Evolutionary conservation across 2,797 vertebrate genomes (phyloP), one percentile per base, ranked within the genome.

Genomic region (Pangasius larnaudii): DNA sequence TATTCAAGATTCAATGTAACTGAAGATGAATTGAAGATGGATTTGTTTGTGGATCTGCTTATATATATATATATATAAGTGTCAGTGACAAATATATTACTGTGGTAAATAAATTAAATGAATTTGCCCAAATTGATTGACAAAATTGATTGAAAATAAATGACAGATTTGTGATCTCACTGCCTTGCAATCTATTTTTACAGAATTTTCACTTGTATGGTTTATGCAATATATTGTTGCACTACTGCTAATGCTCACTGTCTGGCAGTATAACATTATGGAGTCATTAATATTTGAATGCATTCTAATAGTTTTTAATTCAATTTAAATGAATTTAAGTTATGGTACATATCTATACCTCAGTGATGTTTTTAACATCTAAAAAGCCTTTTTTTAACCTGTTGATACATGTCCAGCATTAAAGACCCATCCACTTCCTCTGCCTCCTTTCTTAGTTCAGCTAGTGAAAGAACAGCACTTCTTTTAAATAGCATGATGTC

Each of bases 401-500:
- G 56, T 56, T 30, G 8, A 30, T 5, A 59, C 81, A 71, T 75
- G 74, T 82, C 81, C 14, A 39, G 42, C 65, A 30, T 88, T 39
- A 58, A 72, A 88, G 27, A 42, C 46, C 88, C 36, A 85, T 89
- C 87, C 87, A 90, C 89, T 86, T 88, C 85, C 86, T 86, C n/a
- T 67, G 69, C 42, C 61, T 65, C 51, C 42, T 86, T 86, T 75
- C 71, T 86, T 42, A 59, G 71, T 84, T 86, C 67, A 86, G 71
- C 51, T 11, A 42, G 42, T 82, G 90, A 90, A 88, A 88, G 87
- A 74, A 85, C 87, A 85, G 58, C 83, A 81, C 79, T 90, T 89
- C 84, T 90, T 90, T 90, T 82, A 81, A 81, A 89, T 72, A 69
- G 86, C 72, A 33, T 78, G 90, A 91, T 91, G 91, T 90, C 59